These are phyloP conservation scores for Cyrtodaria siliqua DNA, from an alignment of 2,888 invertebrate genomes.

Conservation along the genomic window DNA sequence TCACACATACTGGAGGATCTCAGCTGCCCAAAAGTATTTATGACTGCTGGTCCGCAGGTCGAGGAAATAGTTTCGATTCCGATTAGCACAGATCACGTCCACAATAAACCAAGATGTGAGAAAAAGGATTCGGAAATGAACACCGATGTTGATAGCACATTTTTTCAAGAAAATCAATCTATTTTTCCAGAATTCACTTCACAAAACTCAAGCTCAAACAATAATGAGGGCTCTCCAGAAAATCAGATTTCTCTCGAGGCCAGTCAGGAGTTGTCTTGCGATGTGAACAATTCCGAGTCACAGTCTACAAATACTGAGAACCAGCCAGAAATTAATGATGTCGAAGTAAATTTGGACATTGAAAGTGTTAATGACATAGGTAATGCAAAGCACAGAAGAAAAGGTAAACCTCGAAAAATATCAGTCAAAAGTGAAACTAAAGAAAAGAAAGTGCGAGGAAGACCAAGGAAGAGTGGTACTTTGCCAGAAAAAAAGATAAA, in stretches of 20 bases:
- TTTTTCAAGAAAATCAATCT: slow-evolving; percentile 7
- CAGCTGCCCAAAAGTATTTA: slow-evolving; percentile 23
- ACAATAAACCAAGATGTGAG: background rate
- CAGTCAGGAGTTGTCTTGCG: too few species aligned
- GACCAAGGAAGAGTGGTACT: slow-evolving; percentile 24
- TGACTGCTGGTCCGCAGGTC: slow-evolving; percentile 20
- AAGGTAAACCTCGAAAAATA: slow-evolving; percentile 40
- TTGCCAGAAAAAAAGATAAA: too few species aligned
- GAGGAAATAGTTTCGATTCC: slow-evolving; percentile 28
- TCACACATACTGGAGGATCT: slow-evolving; percentile 46
- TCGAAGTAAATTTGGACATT: too few species aligned
- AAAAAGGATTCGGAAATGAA: slow-evolving; percentile 39
- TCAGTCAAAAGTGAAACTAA: slow-evolving; percentile 4
- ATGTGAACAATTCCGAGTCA: too few species aligned
- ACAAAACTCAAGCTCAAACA: too few species aligned
- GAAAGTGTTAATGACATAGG: background rate
- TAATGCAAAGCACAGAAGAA: slow-evolving; percentile 36
- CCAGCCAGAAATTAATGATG: too few species aligned
- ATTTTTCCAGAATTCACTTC: background rate
- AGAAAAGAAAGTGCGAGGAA: slow-evolving; percentile 19
- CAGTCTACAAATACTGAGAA: too few species aligned
- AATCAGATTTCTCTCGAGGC: too few species aligned
- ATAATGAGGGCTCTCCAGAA: too few species aligned
- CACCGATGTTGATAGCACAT: slow-evolving; percentile 46
- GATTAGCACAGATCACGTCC: slow-evolving; percentile 1